Evolutionary conservation across 1,140 invertebrate genomes (phyloP).

Genomic region (Adoxophyes honmai): DNA sequence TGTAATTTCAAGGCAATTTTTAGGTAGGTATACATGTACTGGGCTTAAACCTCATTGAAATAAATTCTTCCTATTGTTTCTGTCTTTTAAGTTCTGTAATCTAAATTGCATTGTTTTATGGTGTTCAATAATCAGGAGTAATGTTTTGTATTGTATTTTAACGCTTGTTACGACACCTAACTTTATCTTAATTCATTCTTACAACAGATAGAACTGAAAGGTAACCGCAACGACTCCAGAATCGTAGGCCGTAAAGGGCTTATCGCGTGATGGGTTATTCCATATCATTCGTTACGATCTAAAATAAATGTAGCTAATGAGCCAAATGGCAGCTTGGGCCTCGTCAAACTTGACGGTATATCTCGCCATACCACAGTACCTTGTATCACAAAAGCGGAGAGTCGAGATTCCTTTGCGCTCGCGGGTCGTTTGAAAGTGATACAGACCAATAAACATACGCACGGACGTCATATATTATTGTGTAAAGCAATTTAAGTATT

Average conservation of each 20-base stretch:
- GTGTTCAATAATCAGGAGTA: no score
- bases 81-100: no score
- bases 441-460: background rate
- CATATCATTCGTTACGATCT: constrained; percentile 1
- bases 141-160: no score
- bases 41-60: no score
- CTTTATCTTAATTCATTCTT: no score
- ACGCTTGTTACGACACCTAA: no score
- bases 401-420: background rate
- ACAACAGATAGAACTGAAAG: no score
- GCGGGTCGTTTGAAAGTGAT: background rate
- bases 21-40: no score
- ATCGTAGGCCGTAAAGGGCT: background rate
- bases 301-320: constrained; percentile 6
- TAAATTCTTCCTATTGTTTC: no score
- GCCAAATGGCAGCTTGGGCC: constrained; percentile 3
- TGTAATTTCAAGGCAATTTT: no score
- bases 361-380: background rate
- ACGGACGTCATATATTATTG: constrained; percentile 2
- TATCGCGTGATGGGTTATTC: background rate
- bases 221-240: background rate
- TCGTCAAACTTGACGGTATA: no score
- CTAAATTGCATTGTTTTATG: no score
- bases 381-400: background rate
- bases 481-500: constrained; percentile 8